phyloP scores from a whole-genome alignment of 2,113 vertebrate genomes.

The Rafetus swinhoei region DNA sequence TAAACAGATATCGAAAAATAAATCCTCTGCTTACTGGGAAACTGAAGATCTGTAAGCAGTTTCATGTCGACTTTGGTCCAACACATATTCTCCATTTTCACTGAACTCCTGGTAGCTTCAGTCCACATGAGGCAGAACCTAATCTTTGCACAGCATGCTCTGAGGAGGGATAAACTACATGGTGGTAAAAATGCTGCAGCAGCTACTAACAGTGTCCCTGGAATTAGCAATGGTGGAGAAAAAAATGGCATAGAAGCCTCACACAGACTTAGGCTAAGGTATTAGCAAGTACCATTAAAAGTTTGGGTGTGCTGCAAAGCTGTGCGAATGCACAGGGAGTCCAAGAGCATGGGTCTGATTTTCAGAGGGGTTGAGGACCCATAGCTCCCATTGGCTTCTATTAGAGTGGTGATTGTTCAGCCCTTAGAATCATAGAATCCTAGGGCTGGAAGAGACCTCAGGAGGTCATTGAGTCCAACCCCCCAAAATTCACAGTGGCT shows the following conservation, averaged over 20 bases:
- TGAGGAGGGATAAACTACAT: not conserved
- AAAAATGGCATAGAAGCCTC: not conserved
- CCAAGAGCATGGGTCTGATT: not conserved
- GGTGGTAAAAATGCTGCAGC: not conserved
- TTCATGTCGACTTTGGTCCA: not conserved
- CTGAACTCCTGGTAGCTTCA: not conserved
- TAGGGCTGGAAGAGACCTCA: too few relatives aligned
- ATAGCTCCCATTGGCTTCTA: not conserved
- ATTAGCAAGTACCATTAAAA: rapidly evolving
- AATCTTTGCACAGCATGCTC: not conserved
- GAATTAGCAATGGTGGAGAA: not conserved
- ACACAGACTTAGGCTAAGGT: not conserved
- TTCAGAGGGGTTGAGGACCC: not conserved
- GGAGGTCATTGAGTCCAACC: too few relatives aligned
- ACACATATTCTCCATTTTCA: not conserved
- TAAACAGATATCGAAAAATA: not conserved
- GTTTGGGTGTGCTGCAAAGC: not conserved
- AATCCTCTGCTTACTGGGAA: not conserved
- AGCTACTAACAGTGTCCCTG: not conserved
- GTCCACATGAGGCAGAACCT: not conserved
- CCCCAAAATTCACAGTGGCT: too few relatives aligned
- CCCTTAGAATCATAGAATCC: too few relatives aligned
- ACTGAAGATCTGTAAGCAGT: not conserved
- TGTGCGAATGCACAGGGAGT: not conserved
- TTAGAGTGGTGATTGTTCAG: not conserved